phyloP scores from a whole-genome alignment of 1,140 invertebrate species.

The Adelges cooleyi region DNA sequence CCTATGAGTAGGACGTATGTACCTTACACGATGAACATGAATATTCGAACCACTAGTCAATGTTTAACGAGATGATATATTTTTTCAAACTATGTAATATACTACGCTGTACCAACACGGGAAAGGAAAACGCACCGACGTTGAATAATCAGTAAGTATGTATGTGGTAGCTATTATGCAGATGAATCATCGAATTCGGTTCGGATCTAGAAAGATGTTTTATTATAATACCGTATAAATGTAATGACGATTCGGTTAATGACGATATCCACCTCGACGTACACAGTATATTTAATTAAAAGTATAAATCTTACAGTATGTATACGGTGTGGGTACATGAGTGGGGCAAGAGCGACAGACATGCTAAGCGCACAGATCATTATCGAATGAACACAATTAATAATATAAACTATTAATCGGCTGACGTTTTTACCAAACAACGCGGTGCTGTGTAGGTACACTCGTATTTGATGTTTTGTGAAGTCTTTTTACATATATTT shows the following conservation, averaged over 20 bases:
- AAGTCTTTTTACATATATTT: no score
- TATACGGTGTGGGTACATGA: no score
- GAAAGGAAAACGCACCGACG: not conserved
- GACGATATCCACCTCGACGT: not conserved
- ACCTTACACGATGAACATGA: not conserved
- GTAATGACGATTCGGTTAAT: not conserved
- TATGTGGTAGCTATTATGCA: not conserved
- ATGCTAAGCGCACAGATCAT: not conserved
- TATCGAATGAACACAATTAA: not conserved
- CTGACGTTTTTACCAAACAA: no score
- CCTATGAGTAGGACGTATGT: no score
- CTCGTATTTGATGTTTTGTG: no score
- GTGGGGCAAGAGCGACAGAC: no score
- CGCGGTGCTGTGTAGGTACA: no score
- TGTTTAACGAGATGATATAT: not conserved
- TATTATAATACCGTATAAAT: not conserved
- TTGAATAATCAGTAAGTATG: conserved; percentile 2
- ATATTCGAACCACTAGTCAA: not conserved
- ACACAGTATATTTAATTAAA: not conserved
- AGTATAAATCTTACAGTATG: no score
- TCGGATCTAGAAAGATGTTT: not conserved
- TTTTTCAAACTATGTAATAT: not conserved
- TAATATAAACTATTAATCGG: no score
- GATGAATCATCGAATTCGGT: conserved; percentile 13
- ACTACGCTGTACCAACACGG: not conserved